A percentile compares a stretch with the other conserved stretches of the same genome.
These are phyloP conservation scores for Laothoe populi DNA, from an alignment of 2,888 invertebrate genomes.

Conservation along the genomic window DNA sequence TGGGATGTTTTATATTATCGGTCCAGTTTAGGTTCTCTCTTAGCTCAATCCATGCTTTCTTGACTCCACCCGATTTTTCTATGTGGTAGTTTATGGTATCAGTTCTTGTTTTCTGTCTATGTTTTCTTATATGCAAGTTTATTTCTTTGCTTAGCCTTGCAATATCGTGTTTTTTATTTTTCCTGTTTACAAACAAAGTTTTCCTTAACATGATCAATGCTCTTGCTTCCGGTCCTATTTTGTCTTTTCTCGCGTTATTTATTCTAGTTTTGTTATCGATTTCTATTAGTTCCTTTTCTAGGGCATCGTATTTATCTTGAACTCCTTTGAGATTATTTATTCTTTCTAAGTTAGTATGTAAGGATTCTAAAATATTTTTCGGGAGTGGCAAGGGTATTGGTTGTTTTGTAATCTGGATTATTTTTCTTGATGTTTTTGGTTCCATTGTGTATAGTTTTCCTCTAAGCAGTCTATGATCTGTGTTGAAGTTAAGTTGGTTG, in stretches of 20 bases:
- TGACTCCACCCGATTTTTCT: too few species aligned
- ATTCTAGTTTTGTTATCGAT: constrained; percentile 1
- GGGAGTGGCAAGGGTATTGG: neutral
- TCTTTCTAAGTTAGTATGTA: constrained; percentile 18
- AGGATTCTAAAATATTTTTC: neutral
- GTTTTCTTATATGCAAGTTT: too few species aligned
- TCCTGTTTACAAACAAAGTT: too few species aligned
- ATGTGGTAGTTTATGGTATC: too few species aligned
- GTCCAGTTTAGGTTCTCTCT: too few species aligned
- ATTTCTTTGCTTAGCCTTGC: constrained; percentile 27
- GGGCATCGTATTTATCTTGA: constrained; percentile 30
- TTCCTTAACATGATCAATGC: neutral
- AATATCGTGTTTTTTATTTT: constrained; percentile 21
- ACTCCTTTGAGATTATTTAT: constrained; percentile 8
- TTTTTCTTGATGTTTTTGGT: constrained; percentile 26
- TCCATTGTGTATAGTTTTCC: constrained; percentile 15
- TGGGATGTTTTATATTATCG: too few species aligned
- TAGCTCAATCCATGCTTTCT: too few species aligned
- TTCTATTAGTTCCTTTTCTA: constrained; percentile 22
- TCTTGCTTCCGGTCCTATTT: constrained; percentile 1
- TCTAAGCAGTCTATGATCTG: constrained; percentile 31
- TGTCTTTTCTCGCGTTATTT: neutral
- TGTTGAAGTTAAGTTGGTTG: constrained; percentile 33
- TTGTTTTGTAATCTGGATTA: constrained; percentile 19
- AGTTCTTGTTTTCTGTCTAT: too few species aligned